Base-by-base conservation (phyloP, 2,113 vertebrate genomes). In the Istiophorus platypterus region DNA sequence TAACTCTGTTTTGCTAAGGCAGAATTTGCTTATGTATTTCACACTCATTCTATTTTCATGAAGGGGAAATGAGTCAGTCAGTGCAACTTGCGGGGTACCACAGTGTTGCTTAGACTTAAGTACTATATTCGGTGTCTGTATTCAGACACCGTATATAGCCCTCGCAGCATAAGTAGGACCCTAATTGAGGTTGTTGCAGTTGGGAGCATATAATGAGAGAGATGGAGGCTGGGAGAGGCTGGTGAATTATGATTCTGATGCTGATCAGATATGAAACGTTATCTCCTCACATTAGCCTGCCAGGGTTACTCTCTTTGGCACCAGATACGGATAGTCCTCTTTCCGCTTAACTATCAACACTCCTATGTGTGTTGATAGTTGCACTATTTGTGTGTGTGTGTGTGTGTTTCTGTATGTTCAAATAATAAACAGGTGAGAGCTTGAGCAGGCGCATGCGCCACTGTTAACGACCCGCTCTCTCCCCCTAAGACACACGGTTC, bases 31-130 rank as follows among this genome's bases (percentile, higher is more conserved):
- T 51, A 6, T 74, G 66, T 61, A 66, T 66, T 69, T 87, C 42
- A 74, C 76, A 64, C 74, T 86, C 82, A 92, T 90, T 78, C 47
- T 65, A 67, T 77, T 89, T 93, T 91, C 67, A 91, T 88, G 78
- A 89, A 59, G 74, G 68, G 62, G 52, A 29, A 72, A 78, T 69
- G 29, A 75, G 47, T 75, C 47, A 13, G 31, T 49, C 47, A 62
- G 63, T 47, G 72, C 27, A 18, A 59, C 76, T 54, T 86, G 64
- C 51, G 20, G 31, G 39, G 70, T 82, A 63, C 65, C 41, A 26
- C 26, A 15, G 51, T 37, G 37, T 74, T 74, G 47, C 31, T 71
- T 20, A 80, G 68, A 69, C 72, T 62, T 76, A 9, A 34, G 51
- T 78, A 62, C 63, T 76, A 18, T 39, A 56, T 82, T 72, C 20